Conservation (phyloP, 1,140 invertebrate species). For the Phymorhynchus buccinoides region DNA sequence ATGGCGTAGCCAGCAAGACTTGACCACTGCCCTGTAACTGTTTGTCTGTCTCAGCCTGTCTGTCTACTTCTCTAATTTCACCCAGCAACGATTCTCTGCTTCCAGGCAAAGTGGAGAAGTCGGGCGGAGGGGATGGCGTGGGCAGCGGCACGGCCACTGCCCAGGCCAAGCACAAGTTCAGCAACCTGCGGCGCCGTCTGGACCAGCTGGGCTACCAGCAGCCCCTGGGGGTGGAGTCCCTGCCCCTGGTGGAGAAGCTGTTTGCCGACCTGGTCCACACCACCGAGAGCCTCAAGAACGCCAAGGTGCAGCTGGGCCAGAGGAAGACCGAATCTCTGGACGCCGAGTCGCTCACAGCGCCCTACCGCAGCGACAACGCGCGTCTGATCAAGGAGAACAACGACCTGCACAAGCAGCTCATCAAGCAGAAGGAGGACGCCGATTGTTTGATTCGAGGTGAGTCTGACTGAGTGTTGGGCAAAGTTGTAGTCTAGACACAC, state of each 20-base stretch:
- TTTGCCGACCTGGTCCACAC: slow-evolving; percentile 84
- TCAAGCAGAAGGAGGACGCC: slow-evolving; percentile 80
- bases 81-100: too few species aligned
- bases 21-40: too few species aligned
- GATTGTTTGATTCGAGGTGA: slow-evolving; percentile 76
- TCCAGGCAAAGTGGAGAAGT: too few species aligned
- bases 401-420: slow-evolving; percentile 80
- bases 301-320: slow-evolving; percentile 76
- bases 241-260: slow-evolving; percentile 84
- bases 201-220: slow-evolving; percentile 84
- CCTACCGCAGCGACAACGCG: slow-evolving; percentile 72
- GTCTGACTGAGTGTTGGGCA: too few species aligned
- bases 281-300: slow-evolving; percentile 84
- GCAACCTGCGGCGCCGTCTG: slow-evolving; percentile 78
- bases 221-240: slow-evolving; percentile 80
- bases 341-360: slow-evolving; percentile 63
- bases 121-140: too few species aligned
- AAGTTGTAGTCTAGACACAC: too few species aligned
- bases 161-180: slow-evolving; percentile 71
- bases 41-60: too few species aligned
- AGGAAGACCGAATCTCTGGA: slow-evolving; percentile 54
- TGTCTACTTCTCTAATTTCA: too few species aligned
- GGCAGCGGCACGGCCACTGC: slow-evolving; percentile 53
- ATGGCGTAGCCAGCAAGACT: too few species aligned
- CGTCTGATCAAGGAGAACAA: slow-evolving; percentile 77